Percentiles rank a stretch among this genome's conserved stretches.
phyloP scores from a whole-genome alignment of 2,797 vertebrate genomes.

The Anableps anableps region DNA sequence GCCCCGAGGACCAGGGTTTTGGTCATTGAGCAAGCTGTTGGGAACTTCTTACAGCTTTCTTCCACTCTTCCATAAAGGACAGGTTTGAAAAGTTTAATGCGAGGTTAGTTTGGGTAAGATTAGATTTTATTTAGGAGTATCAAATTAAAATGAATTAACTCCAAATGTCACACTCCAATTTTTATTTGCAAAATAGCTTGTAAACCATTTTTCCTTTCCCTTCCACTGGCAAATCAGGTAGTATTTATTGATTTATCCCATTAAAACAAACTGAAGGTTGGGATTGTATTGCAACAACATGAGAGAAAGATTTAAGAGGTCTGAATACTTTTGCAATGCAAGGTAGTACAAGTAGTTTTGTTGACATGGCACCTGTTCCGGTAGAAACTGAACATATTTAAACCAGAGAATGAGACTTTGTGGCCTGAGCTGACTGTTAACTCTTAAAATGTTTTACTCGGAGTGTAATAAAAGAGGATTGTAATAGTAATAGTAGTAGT shows the following conservation, averaged over 20 bases:
- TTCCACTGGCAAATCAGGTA: not conserved
- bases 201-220: not conserved
- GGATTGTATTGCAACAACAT: not conserved
- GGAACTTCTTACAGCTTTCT: not conserved
- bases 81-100: not conserved
- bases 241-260: not conserved
- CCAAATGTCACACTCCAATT: not conserved
- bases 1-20: too few species aligned
- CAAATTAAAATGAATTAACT: not conserved
- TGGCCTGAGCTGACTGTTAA: slow-evolving; percentile 32
- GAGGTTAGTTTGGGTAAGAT: not conserved
- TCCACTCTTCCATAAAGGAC: not conserved
- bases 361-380: slow-evolving; percentile 11
- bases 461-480: slow-evolving; percentile 8
- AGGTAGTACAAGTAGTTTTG: too few species aligned
- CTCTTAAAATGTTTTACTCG: slow-evolving; percentile 7
- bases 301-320: not conserved
- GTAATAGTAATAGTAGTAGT: too few species aligned
- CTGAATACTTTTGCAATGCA: not conserved
- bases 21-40: too few species aligned
- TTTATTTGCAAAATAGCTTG: not conserved
- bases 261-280: not conserved
- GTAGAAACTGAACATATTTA: slow-evolving; percentile 25
- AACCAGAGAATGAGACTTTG: slow-evolving; percentile 20
- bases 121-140: not conserved